Evolutionary conservation across 1,140 invertebrate species (phyloP).

Genomic region (Leptinotarsa defecta): DNA sequence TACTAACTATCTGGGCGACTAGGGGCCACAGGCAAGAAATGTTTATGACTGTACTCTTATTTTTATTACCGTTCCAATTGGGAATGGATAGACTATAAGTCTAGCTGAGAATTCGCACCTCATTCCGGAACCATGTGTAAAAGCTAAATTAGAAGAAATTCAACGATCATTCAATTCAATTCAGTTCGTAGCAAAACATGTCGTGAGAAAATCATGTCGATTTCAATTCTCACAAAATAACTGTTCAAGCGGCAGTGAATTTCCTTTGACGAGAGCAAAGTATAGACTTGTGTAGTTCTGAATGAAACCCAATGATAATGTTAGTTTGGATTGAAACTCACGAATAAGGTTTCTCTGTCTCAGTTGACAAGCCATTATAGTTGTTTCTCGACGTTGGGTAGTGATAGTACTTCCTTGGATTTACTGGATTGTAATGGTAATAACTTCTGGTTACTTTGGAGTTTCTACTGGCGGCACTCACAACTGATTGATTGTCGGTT

Average conservation of each 20-base stretch:
- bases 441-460: constrained; percentile 42
- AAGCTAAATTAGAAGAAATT: constrained; percentile 35
- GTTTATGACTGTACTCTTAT: too few relatives aligned
- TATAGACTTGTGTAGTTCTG: too few relatives aligned
- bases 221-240: not conserved
- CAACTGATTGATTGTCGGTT: constrained; percentile 59
- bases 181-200: not conserved
- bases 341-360: constrained; percentile 35
- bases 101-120: constrained; percentile 34
- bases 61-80: too few relatives aligned
- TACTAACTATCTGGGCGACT: constrained; percentile 20
- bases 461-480: constrained; percentile 48
- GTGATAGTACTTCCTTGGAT: constrained; percentile 55
- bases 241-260: not conserved
- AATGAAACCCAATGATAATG: not conserved
- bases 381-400: constrained; percentile 40
- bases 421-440: constrained; percentile 47
- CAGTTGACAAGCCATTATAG: constrained; percentile 21
- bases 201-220: not conserved
- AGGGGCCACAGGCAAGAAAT: too few relatives aligned
- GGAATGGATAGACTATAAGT: too few relatives aligned
- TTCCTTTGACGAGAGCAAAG: not conserved
- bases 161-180: constrained; percentile 17
- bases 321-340: constrained; percentile 30
- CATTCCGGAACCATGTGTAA: constrained; percentile 27